Base-by-base conservation (phyloP, 92 coral and sea anemone species). In the Diadumene lineata region DNA sequence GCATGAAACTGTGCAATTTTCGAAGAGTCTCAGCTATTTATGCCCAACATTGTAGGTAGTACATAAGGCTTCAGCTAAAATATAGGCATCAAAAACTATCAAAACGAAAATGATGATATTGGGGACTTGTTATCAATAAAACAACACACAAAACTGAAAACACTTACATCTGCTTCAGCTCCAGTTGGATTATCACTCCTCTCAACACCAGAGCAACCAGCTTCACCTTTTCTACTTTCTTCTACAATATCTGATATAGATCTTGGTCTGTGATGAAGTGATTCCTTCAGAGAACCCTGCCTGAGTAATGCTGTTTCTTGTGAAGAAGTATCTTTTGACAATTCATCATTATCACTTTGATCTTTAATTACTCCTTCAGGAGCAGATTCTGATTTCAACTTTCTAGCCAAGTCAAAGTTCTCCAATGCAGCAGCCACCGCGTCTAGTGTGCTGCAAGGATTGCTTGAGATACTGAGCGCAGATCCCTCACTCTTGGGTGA, bases 401-500 rank as follows among this genome's bases (percentile, higher is more conserved):
- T 79, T 56, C 85, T 73, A 32, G 74, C 70, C 11, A 86, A 79
- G 72, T 89, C 90, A 44, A 66, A 86, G 66, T 76, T 85, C 67
- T 91, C 93, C 30, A 91, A 75, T 4, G 88, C 93, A 19, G 88
- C 86, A 6, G 89, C 92, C n/a, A 88, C 93, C 13, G 85, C 84
- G 69, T 91, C 90, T 55, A 88, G 82, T 3, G 88, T 84, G 24
- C 67, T 72, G 67, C 88, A 77, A 17, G 87, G 88, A 69, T 70
- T 86, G 55, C 83, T 64, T 43, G 88, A 51, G 13, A 81, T 82
- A 85, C 92, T 91, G 55, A 91, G 64, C 29, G 86, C 86, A 23
- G 97, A 91, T 18, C 97, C 97, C 23, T 91, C 97, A 77, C 97
- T 91, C 58, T 91, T 89, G 26, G 97, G 88, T 30, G 92, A 83